Base-by-base conservation (phyloP, 1,140 invertebrate species). In the Paracyclopina nana region DNA sequence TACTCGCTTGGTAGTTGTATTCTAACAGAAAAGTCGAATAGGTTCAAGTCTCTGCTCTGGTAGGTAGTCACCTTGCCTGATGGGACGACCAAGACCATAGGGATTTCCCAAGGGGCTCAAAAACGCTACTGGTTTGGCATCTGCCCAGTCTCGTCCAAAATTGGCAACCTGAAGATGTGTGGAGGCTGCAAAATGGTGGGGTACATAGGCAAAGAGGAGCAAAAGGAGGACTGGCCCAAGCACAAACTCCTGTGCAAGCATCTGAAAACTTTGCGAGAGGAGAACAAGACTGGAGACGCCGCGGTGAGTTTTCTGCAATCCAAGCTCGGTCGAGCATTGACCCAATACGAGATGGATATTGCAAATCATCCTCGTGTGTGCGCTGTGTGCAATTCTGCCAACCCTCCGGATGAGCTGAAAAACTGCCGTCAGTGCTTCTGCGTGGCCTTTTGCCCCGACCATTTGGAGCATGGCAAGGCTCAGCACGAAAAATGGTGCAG, bases 101-200 rank as follows among this genome's bases (percentile, higher is more conserved):
- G 16, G 14, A 44, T 52, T n/a, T 44, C 50, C 1, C 22, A 44
- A 52, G 50, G 28, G 22, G 16, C 50, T 4, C 38, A 44, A n/a
- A 52, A 40, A 45, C 3, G 50, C 5, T 52, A 46, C 27, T 52
- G 50, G 50, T 52, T 52, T 26, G 50, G 50, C 9, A 14, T 52
- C 12, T 52, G 50, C 18, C 38, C 50, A 4, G 26, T 52, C 22
- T 44, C 50, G 8, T 27, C 34, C 20, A 52, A 25, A 14, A 44
- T 52, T 12, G 50, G 50, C 6, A 52, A 40, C 22, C n/a, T 52
- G 25, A 52, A 52, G 38, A 14, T 50, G 4, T 52, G 50, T 52
- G 31, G 30, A 44, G 50, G 50, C 5, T 52, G 50, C 27, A 43
- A 45, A 24, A 18, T 52, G 31, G 50, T 52, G 4, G 50, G 50